Percentiles rank a stretch among this genome's conserved stretches.
Conservation (phyloP, 2,888 invertebrate species). For the Drosophila atripex region DNA sequence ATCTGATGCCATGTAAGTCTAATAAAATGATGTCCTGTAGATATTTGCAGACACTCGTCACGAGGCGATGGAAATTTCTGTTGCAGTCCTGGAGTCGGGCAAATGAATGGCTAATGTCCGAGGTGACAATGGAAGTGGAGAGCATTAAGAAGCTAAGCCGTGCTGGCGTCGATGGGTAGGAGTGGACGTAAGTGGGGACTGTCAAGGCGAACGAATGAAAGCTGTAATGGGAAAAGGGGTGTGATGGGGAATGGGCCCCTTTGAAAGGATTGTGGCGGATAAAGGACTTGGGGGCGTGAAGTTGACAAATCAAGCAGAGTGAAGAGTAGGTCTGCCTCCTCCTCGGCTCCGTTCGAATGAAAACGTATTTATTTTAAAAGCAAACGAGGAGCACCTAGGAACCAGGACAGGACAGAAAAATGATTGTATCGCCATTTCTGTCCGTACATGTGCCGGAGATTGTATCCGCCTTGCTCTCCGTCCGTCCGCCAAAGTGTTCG, state of each 20-base stretch:
- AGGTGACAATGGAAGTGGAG: conserved; percentile 54
- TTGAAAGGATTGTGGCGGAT: conserved; percentile 6
- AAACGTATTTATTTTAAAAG: conserved; percentile 61
- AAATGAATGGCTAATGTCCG: conserved; percentile 59
- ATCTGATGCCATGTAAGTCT: conserved; percentile 56
- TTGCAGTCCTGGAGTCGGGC: conserved; percentile 4
- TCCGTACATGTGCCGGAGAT: conserved; percentile 33
- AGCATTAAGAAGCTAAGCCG: conserved; percentile 24
- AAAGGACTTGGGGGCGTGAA: conserved; percentile 36
- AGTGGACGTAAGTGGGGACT: conserved; percentile 5
- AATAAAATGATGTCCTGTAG: conserved; percentile 73
- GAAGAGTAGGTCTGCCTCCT: conserved; percentile 6
- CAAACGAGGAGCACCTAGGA: conserved; percentile 40
- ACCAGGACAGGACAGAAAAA: conserved; percentile 34
- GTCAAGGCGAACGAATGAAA: conserved; percentile 58
- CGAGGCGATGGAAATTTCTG: not conserved
- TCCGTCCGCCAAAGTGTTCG: conserved; percentile 34
- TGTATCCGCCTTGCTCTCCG: conserved; percentile 50
- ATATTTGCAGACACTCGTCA: conserved; percentile 54
- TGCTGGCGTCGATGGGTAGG: conserved; percentile 3
- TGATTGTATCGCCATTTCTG: conserved; percentile 45
- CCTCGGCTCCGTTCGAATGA: conserved; percentile 59
- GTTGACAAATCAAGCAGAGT: conserved; percentile 63
- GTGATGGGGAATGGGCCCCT: not conserved
- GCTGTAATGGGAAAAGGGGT: conserved; percentile 41